Conservation (phyloP, 2,797 vertebrate genomes). For the Sarcoramphus papa region DNA sequence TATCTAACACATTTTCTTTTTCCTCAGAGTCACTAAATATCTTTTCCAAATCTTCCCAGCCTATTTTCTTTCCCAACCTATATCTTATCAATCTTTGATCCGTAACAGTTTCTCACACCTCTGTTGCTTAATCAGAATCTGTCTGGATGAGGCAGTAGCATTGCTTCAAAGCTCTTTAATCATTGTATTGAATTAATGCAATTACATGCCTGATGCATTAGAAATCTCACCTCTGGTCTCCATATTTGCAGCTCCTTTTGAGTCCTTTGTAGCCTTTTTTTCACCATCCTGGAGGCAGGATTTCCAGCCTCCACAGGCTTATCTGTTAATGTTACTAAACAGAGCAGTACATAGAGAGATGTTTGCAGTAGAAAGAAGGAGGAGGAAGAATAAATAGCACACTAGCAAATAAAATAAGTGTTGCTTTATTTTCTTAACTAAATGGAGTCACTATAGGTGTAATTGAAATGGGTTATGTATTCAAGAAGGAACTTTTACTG, state of each 20-base stretch:
- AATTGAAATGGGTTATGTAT: not conserved
- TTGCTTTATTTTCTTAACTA: constrained; percentile 52
- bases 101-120: constrained; percentile 21
- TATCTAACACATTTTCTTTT: not conserved
- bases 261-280: constrained; percentile 18
- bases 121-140: constrained; percentile 42
- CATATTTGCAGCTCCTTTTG: constrained; percentile 28
- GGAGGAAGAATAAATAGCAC: constrained; percentile 10
- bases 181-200: constrained; percentile 43
- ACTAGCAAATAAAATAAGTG: constrained; percentile 36
- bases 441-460: not conserved
- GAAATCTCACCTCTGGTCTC: constrained; percentile 17
- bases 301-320: not conserved
- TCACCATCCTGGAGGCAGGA: not conserved
- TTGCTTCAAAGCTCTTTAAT: constrained; percentile 41
- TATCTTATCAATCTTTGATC: constrained; percentile 41
- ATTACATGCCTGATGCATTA: not conserved
- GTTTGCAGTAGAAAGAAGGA: not conserved
- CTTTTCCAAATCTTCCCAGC: not conserved
- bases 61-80: not conserved
- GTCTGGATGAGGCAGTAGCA: not conserved
- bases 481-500: not conserved
- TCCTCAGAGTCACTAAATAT: not conserved
- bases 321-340: constrained; percentile 3
- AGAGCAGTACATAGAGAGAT: not conserved